These are phyloP conservation scores for Camptogramma bilineatum DNA, from an alignment of 2,888 invertebrate genomes.

Conservation along the genomic window DNA sequence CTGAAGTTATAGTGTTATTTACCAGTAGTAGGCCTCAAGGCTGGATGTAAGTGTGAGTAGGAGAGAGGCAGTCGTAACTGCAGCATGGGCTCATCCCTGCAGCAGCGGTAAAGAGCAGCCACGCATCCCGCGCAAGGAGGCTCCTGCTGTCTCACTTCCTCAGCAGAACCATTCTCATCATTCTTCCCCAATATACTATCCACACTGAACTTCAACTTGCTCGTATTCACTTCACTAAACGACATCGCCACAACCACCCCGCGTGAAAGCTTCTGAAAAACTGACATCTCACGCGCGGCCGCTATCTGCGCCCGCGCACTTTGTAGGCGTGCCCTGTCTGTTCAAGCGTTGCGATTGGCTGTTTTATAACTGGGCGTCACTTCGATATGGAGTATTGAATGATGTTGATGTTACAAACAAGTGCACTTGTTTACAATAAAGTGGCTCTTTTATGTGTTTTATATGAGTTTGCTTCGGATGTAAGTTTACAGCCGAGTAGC, in stretches of 20 bases:
- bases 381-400: conserved; percentile 74
- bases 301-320: conserved; percentile 69
- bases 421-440: conserved; percentile 83
- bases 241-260: conserved; percentile 67
- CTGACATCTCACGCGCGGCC: conserved; percentile 60
- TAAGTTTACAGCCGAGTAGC: conserved; percentile 71
- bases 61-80: conserved; percentile 71
- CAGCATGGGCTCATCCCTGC: conserved; percentile 79
- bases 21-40: conserved; percentile 78
- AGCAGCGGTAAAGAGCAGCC: conserved; percentile 87
- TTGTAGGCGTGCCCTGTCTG: conserved; percentile 67
- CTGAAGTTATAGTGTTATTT: conserved; percentile 16
- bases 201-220: conserved; percentile 88
- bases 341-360: conserved; percentile 65
- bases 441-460: conserved; percentile 79
- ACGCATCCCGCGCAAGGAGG: conserved; percentile 87
- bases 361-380: conserved; percentile 62
- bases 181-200: conserved; percentile 88
- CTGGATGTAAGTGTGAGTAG: conserved; percentile 78
- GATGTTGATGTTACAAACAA: conserved; percentile 71
- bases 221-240: conserved; percentile 65
- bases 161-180: conserved; percentile 44
- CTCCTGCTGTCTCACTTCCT: conserved; percentile 64
- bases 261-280: conserved; percentile 68
- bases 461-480: conserved; percentile 77